Evolutionary conservation across 2,797 vertebrate genomes (phyloP), one percentile per base, ranked within the genome.

Genomic region (Anniella stebbinsi): DNA sequence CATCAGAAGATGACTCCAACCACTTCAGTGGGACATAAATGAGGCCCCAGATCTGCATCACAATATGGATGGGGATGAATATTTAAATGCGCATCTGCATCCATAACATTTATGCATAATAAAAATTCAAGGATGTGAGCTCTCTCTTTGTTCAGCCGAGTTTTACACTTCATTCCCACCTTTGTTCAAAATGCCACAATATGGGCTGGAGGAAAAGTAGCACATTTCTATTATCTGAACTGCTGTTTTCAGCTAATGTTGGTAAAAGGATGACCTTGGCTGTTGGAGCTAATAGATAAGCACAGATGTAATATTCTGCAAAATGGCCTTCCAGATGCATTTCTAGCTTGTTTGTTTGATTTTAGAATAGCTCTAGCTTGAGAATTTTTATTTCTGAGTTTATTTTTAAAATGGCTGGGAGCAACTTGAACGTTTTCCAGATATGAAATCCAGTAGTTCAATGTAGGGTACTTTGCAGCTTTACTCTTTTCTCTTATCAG

Each of bases 141-240:
- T 75, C 7, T 75, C 18, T 60, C 18, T 51, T 86, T 86, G n/a
- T 38, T 25, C 15, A 25, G 10, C 4, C 33, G 72, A 63, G 7
- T 30, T 76, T 76, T 45, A 41, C 17, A 41, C 13, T 45, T 45
- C 45, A 75, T 86, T 86, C 25, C 15, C 23, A 51, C 4, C 69
- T 86, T n/a, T 86, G 17, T 84, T 84, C 83, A 36, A 70, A 51
- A 86, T 86, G 57, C 48, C n/a, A 38, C 48, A 86, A 25, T 73
- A 38, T 57, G 23, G 51, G n/a, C 48, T 38, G 17, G 36, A 41
- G 63, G n/a, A 63, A 63, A 76, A 36, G 23, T 7, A 45, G 13
- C 28, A 87, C 45, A 87, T 77, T 33, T 77, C 1, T 10, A 6
- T 76, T 78, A 67, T 67, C 30, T 67, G 30, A 87, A 78, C 41